Percentiles rank a stretch among this genome's conserved stretches.
Conservation (phyloP, 1,140 invertebrate species). For the Sesamia nonagrioides region DNA sequence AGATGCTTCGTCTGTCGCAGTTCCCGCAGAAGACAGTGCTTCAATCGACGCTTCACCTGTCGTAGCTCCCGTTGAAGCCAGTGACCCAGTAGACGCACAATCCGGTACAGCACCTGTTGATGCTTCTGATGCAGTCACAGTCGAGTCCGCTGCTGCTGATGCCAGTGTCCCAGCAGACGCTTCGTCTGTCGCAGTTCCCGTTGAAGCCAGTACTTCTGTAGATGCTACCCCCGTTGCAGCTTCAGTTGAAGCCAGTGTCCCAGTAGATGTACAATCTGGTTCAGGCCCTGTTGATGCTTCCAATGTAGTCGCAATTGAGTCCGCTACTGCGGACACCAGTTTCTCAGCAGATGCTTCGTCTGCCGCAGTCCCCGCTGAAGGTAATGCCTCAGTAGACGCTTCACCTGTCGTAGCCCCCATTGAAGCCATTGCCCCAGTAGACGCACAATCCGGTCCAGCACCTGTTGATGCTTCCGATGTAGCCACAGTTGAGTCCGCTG, state of each 20-base stretch:
- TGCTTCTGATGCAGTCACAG: too few relatives aligned
- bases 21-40: neutral
- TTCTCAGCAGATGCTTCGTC: neutral
- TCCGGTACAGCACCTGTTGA: neutral
- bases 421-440: neutral
- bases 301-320: neutral
- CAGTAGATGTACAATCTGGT: neutral
- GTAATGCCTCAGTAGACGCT: neutral
- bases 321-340: neutral
- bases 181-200: neutral
- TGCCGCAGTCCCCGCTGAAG: neutral
- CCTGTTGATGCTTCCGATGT: neutral
- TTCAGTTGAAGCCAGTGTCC: too few relatives aligned
- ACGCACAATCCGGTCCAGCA: neutral
- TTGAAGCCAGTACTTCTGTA: neutral
- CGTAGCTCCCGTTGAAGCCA: neutral
- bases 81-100: neutral
- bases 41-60: neutral
- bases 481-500: too few relatives aligned
- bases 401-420: neutral
- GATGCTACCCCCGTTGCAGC: too few relatives aligned
- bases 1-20: neutral
- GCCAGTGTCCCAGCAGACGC: neutral
- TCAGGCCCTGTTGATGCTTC: neutral
- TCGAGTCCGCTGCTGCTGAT: too few relatives aligned